Evolutionary conservation across 2,113 vertebrate species (phyloP).

Genomic region (Scartelaos histophorus): DNA sequence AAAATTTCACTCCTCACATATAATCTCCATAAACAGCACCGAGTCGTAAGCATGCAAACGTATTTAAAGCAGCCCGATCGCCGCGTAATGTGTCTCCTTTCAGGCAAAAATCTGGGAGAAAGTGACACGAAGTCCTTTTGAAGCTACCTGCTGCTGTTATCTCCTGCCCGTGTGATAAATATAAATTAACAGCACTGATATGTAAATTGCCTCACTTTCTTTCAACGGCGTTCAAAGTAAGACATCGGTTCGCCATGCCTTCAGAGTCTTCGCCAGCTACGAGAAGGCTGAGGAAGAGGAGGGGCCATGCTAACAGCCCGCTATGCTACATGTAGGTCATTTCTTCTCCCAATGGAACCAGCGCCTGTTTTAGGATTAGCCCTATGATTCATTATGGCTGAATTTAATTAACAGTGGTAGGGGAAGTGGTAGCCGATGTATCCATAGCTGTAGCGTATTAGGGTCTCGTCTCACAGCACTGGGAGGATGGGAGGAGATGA

Average conservation of each 20-base stretch:
- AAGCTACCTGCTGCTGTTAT: slow-evolving; percentile 30
- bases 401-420: slow-evolving; percentile 67
- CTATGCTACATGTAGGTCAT: slow-evolving; percentile 69
- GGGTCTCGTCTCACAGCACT: slow-evolving; percentile 52
- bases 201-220: slow-evolving; percentile 47
- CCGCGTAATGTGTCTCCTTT: background rate
- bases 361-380: slow-evolving; percentile 69
- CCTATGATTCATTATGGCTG: slow-evolving; percentile 71
- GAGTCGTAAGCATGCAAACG: background rate
- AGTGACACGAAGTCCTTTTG: slow-evolving; percentile 16
- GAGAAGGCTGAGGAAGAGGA: slow-evolving; percentile 30
- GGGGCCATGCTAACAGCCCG: slow-evolving; percentile 43
- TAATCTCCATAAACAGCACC: background rate
- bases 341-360: slow-evolving; percentile 67
- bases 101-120: background rate
- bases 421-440: slow-evolving; percentile 56
- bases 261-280: slow-evolving; percentile 25
- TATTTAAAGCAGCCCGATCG: background rate
- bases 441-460: slow-evolving; percentile 62
- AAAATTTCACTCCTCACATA: too few relatives aligned
- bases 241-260: slow-evolving; percentile 42
- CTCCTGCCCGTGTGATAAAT: slow-evolving; percentile 21
- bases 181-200: slow-evolving; percentile 43
- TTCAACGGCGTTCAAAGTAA: slow-evolving; percentile 44
- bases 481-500: slow-evolving; percentile 27